Conservation (phyloP, 2,888 invertebrate species). For the Scaptomyza cyrtandrae region DNA sequence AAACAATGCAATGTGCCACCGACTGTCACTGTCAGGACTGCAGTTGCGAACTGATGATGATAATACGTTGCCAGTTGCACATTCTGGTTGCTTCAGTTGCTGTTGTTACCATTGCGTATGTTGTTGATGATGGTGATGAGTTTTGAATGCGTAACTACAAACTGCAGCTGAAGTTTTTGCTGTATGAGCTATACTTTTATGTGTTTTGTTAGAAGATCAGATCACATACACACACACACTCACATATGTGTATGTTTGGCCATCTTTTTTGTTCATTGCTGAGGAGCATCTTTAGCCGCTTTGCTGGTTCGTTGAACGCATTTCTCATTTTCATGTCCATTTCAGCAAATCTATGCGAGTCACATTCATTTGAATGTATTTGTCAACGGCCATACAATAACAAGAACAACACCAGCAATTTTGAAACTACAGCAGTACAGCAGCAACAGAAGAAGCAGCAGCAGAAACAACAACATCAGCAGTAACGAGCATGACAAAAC, state of each 20-base stretch:
- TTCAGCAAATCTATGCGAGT: conserved; percentile 52
- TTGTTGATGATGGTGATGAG: conserved; percentile 69
- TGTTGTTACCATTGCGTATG: conserved; percentile 26
- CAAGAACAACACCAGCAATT: conserved; percentile 24
- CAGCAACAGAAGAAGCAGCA: conserved; percentile 1
- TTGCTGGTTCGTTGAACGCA: conserved; percentile 78
- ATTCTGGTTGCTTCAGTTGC: conserved; percentile 22
- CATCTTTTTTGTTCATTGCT: conserved; percentile 26
- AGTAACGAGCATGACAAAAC: conserved; percentile 70
- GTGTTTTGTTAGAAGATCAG: conserved; percentile 44
- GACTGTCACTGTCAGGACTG: conserved; percentile 47
- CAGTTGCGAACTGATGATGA: conserved; percentile 41
- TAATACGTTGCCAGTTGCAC: conserved; percentile 33
- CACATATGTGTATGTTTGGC: conserved; percentile 17
- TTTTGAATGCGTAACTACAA: conserved; percentile 67
- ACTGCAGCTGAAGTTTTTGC: conserved; percentile 32
- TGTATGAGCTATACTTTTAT: conserved; percentile 52
- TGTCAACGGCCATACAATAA: conserved; percentile 60
- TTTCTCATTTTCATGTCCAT: conserved; percentile 81
- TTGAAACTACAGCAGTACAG: conserved; percentile 8
- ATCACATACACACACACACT: conserved; percentile 6
- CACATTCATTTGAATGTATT: conserved; percentile 71
- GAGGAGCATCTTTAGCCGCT: conserved; percentile 61
- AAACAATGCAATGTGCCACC: conserved; percentile 56
- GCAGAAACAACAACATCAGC: conserved; percentile 20